Evolutionary conservation across 2,113 vertebrate genomes (phyloP), one percentile per base, ranked within the genome.

Genomic region (Asarcornis scutulata): DNA sequence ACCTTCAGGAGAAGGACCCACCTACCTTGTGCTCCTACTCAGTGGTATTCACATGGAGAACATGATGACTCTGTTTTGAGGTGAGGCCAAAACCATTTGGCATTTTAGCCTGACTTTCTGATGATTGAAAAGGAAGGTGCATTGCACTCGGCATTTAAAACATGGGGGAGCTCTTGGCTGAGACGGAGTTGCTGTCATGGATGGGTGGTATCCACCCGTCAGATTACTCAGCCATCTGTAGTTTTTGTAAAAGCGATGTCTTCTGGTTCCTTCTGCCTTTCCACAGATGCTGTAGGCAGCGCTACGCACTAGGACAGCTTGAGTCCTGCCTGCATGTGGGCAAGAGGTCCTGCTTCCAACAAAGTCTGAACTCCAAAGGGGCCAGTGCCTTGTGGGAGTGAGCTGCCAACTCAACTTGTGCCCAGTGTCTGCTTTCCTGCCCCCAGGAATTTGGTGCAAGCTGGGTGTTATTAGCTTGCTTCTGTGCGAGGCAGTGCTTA

Each of bases 401-500:
- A 69, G 59, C 22, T 3, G 2, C 9, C 52, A 71, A 20, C 53
- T 85, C 53, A 60, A 7, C 44, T 56, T 40, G 53, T 0, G 0
- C 22, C 14, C 42, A 38, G 27, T 1, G 0, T 48, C 53, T 52
- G 38, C 67, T 79, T 40, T 40, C 63, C 58, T 13, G 11, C 27
- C 63, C 16, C 3, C 16, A 53, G 5, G 48, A 20, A 2, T 80
- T 75, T 69, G 46, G 40, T 84, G 73, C 9, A 50, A 34, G 48
- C 0, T 78, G 46, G 44, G 62, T 63, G 56, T 12, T 59, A 26
- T 0, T 6, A 79, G 72, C 42, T 52, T 20, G 21, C 50, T 71
- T 80, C 64, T 7, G 3, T 58, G 26, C 0, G 0, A 88, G 53
- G 38, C 67, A 53, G n/a, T 1, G 0, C 67, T 86, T 66, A 4